Base-by-base conservation (phyloP, 2,113 vertebrate species). In the Cariama cristata region DNA sequence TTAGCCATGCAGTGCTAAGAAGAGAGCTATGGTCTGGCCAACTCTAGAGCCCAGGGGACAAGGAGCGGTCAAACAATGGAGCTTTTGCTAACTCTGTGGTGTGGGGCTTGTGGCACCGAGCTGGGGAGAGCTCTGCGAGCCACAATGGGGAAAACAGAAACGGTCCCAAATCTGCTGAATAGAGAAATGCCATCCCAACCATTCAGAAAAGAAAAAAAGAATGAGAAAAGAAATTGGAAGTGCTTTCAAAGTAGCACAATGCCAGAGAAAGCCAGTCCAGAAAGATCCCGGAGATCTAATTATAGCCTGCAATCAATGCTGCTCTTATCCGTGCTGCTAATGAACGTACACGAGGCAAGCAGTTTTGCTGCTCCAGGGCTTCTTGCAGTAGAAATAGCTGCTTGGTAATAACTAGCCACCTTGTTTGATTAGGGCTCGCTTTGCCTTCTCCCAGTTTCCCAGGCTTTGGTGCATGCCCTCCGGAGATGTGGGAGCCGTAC, bases 161-260 rank as follows among this genome's bases (percentile, higher is more conserved):
- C 24, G 3, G 60, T 88, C 92, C 71, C 73, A 93, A 95, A 91
- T 91, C 81, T 97, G 95, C 97, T 97, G 97, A 97, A 92, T 83
- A 96, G 95, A 64, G 92, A 91, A 93, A 97, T 93, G 72, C 83
- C 90, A 90, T 93, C 94, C 90, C 72, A 66, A 71, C 79, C 32
- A 71, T 80, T 83, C 55, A 95, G 88, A 73, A 94, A 96, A 86
- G n/a, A 67, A 62, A 76, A 42, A 77, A 72, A 71, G 50, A 73
- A 63, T 10, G 56, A 56, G 35, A 91, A 66, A 67, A 95, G 62
- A 96, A 89, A 76, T 47, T 87, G 45, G 81, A 95, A 95, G 79
- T 66, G 88, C 89, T 95, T 94, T 93, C 71, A 69, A 88, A 92
- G 81, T 74, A 92, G 52, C 68, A 95, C 94, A 96, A 86, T 95